Base-by-base conservation (phyloP, 2,797 vertebrate genomes). In the Smutsia temminckii region DNA sequence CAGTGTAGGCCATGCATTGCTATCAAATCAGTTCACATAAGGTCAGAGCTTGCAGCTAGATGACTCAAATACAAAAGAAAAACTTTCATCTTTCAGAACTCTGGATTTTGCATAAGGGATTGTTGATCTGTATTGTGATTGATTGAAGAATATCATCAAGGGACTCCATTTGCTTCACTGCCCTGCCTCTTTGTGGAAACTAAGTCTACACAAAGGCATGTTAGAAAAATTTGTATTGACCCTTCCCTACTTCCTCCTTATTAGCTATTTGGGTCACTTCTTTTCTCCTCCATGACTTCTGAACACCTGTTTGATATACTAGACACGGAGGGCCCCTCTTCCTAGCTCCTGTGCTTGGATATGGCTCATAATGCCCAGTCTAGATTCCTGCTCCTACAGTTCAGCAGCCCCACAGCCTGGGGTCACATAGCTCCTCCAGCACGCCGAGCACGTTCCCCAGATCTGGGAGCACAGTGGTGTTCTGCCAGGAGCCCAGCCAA, bases 21-120 rank as follows among this genome's bases (percentile, higher is more conserved):
- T 63, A 89, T 61, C 83, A 90, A 46, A 74, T 96, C 66, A 94
- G 94, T 89, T 97, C 93, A 97, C 0, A 4, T 68, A 80, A 96
- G 96, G 93, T 89, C 63, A 97, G 27, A 18, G 6, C 63, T 77
- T 95, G 59, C 55, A 57, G 91, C 78, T 74, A 63, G 79, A 88
- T 89, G 81, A 83, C 37, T 94, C 88, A 93, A 95, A n/a, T 63
- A 64, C 32, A 81, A 61, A 95, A 61, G 94, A 96, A 20, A 46
- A 77, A 37, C 72, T 93, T 85, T 49, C 46, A 34, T 88, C 85
- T 94, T 86, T 51, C 25, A 37, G 51, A 92, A 55, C 21, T 91
- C 29, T 77, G 63, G 91, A 71, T 90, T 85, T 83, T 37, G 66
- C 40, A 37, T 71, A 83, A 86, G 53, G 49, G 72, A 21, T 23